These are phyloP conservation scores for Hyles vespertilio DNA, from an alignment of 1,140 invertebrate species.

Conservation along the genomic window DNA sequence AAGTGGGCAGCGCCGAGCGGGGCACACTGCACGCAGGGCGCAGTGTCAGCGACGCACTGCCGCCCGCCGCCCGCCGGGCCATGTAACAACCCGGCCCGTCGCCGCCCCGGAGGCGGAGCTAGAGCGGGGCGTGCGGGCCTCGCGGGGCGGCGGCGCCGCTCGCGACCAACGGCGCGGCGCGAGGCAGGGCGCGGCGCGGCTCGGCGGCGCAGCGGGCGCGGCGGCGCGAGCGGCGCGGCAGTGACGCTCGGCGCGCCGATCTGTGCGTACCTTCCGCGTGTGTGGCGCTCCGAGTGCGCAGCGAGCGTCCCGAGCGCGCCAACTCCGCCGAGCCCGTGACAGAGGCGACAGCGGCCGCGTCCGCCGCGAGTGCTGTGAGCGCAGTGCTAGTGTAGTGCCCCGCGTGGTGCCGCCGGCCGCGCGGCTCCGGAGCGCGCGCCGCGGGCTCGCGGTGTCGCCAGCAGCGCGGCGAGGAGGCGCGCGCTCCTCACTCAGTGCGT, in stretches of 20 bases:
- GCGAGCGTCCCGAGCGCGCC: not conserved
- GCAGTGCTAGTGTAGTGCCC: conserved; percentile 1
- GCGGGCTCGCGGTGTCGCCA: not conserved
- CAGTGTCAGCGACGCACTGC: too few relatives aligned
- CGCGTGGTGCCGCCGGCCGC: not conserved
- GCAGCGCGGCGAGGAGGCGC: too few relatives aligned
- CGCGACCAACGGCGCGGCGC: not conserved
- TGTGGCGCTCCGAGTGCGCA: conserved; percentile 16
- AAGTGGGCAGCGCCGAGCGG: too few relatives aligned
- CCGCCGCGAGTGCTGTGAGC: conserved; percentile 2
- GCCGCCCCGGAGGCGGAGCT: too few relatives aligned
- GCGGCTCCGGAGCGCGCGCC: not conserved
- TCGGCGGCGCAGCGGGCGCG: conserved; percentile 14
- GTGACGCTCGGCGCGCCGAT: conserved; percentile 23
- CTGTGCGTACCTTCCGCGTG: conserved; percentile 18
- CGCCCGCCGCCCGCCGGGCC: too few relatives aligned
- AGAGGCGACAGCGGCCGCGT: not conserved
- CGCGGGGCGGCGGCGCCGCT: too few relatives aligned
- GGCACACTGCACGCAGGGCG: too few relatives aligned
- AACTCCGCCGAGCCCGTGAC: not conserved
- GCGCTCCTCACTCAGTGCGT: too few relatives aligned
- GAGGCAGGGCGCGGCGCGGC: conserved; percentile 14
- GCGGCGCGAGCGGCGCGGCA: conserved; percentile 17
- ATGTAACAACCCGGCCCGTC: too few relatives aligned
- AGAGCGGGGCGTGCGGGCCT: too few relatives aligned